Percentiles rank a stretch among this genome's conserved stretches.
phyloP scores from a whole-genome alignment of 2,113 vertebrate species.

The Natator depressus region DNA sequence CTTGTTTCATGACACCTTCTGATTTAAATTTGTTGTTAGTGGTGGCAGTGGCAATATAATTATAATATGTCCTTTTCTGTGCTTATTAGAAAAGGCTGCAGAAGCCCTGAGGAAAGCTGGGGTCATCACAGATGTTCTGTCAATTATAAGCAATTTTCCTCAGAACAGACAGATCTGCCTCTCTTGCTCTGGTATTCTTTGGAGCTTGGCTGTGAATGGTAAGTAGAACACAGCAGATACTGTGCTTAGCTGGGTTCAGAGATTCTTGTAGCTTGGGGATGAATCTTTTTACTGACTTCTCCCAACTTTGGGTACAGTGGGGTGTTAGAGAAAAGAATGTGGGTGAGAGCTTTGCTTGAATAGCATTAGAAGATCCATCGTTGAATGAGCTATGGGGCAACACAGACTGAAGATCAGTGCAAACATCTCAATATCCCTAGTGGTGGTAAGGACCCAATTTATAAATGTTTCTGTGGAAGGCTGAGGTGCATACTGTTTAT shows the following conservation, averaged over 20 bases:
- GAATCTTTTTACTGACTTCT: background rate
- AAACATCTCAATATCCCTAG: background rate
- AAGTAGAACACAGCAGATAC: constrained; percentile 30
- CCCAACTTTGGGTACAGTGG: background rate
- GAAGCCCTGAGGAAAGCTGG: constrained; percentile 57
- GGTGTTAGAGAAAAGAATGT: background rate
- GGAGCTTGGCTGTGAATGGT: constrained; percentile 78
- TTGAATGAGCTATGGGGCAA: background rate
- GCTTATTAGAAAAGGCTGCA: constrained; percentile 24
- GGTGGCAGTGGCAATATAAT: background rate
- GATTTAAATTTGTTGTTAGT: background rate
- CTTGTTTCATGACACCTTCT: background rate
- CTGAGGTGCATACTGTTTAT: background rate
- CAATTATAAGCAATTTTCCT: constrained; percentile 43
- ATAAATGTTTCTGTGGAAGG: background rate
- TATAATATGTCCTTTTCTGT: background rate
- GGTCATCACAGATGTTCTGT: constrained; percentile 67
- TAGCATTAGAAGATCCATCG: background rate
- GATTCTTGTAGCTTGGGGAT: background rate
- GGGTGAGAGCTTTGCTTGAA: background rate
- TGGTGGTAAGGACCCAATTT: background rate
- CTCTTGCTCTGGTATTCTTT: constrained; percentile 72
- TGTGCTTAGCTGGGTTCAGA: constrained; percentile 1
- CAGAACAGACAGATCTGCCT: constrained; percentile 63
- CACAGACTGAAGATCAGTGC: background rate